Percentiles rank a stretch among this genome's conserved stretches.
These are phyloP conservation scores for Hirtodrosophila histrioides DNA, from an alignment of 2,888 invertebrate genomes.

Conservation along the genomic window DNA sequence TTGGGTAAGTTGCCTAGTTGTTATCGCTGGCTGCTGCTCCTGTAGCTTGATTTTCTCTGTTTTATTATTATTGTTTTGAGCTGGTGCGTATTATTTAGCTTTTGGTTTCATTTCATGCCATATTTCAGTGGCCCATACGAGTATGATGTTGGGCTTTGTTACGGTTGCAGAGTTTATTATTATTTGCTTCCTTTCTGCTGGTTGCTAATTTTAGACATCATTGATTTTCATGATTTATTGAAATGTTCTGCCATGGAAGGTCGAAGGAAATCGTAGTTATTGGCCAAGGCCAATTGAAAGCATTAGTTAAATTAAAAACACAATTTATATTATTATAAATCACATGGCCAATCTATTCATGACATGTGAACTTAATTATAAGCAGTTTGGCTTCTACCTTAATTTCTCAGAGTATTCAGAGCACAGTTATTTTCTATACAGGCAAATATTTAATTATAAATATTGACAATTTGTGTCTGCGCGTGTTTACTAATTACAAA, in stretches of 20 bases:
- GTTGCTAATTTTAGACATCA: slow-evolving; percentile 75
- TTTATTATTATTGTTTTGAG: slow-evolving; percentile 74
- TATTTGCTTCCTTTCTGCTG: slow-evolving; percentile 55
- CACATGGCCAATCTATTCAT: too few relatives aligned
- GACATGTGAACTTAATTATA: too few relatives aligned
- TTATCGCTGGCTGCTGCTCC: slow-evolving; percentile 32
- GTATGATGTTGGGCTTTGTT: slow-evolving; percentile 56
- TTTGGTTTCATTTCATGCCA: slow-evolving; percentile 57
- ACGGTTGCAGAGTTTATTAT: slow-evolving; percentile 71
- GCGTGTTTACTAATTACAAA: slow-evolving; percentile 30
- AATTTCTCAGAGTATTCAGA: too few relatives aligned
- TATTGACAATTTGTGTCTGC: neutral
- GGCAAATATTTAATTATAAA: slow-evolving; percentile 5
- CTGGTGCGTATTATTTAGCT: slow-evolving; percentile 65
- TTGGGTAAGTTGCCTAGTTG: slow-evolving; percentile 29
- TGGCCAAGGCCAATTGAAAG: slow-evolving; percentile 10
- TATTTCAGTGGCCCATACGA: slow-evolving; percentile 52
- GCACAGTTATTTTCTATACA: too few relatives aligned
- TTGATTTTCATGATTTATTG: slow-evolving; percentile 72
- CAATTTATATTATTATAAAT: too few relatives aligned
- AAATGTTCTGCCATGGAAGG: slow-evolving; percentile 26
- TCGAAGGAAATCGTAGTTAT: slow-evolving; percentile 29
- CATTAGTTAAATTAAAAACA: slow-evolving; percentile 27
- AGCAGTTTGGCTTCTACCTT: too few relatives aligned
- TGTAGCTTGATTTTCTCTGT: slow-evolving; percentile 29